Base-by-base conservation (phyloP, 2,797 vertebrate species). In the Sebastes itinus region DNA sequence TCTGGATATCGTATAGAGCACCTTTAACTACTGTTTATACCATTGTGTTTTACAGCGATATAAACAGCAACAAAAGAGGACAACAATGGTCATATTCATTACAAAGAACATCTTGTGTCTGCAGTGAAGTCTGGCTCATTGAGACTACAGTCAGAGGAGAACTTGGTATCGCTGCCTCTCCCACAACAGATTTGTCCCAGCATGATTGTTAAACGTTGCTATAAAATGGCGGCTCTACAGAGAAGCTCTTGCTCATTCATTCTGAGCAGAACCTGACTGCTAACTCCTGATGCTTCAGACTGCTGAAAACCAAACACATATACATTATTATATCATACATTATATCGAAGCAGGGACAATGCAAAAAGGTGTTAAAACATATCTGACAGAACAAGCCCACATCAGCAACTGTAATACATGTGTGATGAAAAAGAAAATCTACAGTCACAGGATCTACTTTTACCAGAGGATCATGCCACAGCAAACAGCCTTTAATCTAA, bases 221-320 rank as follows among this genome's bases (percentile, higher is more conserved):
- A 60, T 60, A 85, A 84, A 87, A 91, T 82, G 78, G 71, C 25
- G 1, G 22, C 67, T 76, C 42, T 49, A 25, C 9, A 63, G 76
- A 63, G 30, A 70, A 33, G 30, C n/a, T 4, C 7, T 11, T 22
- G 28, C 33, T 55, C 22, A 70, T 56, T 74, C 8, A 38, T 55
- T 75, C 13, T 28, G 30, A 65, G 25, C 28, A 18, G 49, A 83
- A 77, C 23, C 22, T 30, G 25, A 28, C 20, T 11, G 11, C 8
- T 30, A 22, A 42, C n/a, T 33, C 4, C 11, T 32, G 12, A 59
- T 27, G 18, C 33, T 11, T 52, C 14, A 58, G 18, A 54, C 35
- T 46, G 30, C 22, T 56, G 55, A 27, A 56, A 49, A 20, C 32
- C 6, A 23, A 33, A 33, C 9, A 7, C 13, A 49, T 49, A 20